Evolutionary conservation across 2,888 invertebrate genomes (phyloP).

Genomic region (Chrysolina haemoptera): DNA sequence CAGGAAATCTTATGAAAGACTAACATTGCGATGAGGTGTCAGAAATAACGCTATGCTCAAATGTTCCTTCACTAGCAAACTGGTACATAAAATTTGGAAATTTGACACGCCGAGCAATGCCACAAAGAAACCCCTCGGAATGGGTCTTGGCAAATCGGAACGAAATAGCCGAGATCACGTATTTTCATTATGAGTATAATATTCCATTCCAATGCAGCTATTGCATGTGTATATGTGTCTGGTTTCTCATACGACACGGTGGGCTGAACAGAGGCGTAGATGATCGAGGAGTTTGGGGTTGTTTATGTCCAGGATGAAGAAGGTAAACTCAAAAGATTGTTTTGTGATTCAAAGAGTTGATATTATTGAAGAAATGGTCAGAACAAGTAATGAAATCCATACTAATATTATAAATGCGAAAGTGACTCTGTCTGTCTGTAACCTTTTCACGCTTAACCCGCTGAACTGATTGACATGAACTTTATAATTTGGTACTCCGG

Average conservation of each 20-base stretch:
- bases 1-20: neutral
- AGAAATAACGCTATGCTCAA: neutral
- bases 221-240: constrained; percentile 8
- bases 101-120: constrained; percentile 49
- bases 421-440: no score
- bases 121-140: constrained; percentile 52
- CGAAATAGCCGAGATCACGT: constrained; percentile 52
- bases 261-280: neutral
- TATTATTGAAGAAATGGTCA: no score
- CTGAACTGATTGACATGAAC: no score
- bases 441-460: no score
- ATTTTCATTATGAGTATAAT: constrained; percentile 51
- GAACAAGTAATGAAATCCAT: no score
- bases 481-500: no score
- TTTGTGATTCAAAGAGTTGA: no score
- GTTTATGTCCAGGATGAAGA: no score
- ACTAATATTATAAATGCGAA: no score
- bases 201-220: constrained; percentile 23
- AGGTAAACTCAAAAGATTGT: no score
- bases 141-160: constrained; percentile 45
- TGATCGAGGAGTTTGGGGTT: neutral
- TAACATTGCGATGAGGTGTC: neutral
- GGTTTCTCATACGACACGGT: constrained; percentile 6
- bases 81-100: constrained; percentile 36
- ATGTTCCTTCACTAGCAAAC: neutral